phyloP scores from a whole-genome alignment of 2,888 invertebrate genomes.

The Leucophenga montana region DNA sequence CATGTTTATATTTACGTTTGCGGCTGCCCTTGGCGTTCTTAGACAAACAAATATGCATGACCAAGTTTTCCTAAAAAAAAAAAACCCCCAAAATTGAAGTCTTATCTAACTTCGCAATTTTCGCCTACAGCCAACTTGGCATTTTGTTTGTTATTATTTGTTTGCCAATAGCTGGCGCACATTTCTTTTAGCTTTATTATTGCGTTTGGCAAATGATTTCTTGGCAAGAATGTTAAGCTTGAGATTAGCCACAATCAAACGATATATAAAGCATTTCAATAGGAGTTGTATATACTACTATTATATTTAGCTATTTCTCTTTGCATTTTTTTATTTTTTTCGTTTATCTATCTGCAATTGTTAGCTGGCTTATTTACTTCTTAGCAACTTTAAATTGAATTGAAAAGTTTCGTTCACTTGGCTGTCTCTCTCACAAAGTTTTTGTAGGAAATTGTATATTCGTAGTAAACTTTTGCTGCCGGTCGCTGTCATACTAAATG shows the following conservation, averaged over 20 bases:
- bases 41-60: too few species aligned
- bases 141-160: neutral
- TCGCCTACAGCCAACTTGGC: neutral
- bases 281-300: neutral
- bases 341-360: constrained; percentile 29
- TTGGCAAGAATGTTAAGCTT: too few species aligned
- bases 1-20: neutral
- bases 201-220: constrained; percentile 6
- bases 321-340: neutral
- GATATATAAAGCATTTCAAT: neutral
- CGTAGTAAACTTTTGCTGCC: too few species aligned
- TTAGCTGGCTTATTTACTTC: constrained; percentile 54
- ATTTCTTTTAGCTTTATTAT: constrained; percentile 2
- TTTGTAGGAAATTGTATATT: too few species aligned
- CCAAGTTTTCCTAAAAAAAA: too few species aligned
- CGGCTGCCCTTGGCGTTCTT: neutral
- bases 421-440: too few species aligned
- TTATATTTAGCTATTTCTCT: neutral
- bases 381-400: constrained; percentile 56
- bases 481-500: too few species aligned
- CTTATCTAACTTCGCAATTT: neutral
- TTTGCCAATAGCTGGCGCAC: neutral
- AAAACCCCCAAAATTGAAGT: too few species aligned
- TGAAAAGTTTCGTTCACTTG: constrained; percentile 28
- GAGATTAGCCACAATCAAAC: too few species aligned